Evolutionary conservation across 2,888 invertebrate species (phyloP).

Genomic region (Platycheirus rosarum): DNA sequence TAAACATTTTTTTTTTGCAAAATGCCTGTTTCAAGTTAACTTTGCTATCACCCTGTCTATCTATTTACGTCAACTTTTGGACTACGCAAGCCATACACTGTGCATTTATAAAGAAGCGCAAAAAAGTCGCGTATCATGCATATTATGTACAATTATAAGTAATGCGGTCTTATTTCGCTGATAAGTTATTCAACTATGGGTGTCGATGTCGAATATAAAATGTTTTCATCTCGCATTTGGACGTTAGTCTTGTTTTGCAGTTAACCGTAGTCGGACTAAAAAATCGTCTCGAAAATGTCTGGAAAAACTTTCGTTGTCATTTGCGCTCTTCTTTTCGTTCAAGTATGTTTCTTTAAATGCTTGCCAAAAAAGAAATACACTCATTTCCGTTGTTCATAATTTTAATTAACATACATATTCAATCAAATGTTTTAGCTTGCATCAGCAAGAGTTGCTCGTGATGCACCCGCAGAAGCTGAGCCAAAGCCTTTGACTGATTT

Average conservation of each 20-base stretch:
- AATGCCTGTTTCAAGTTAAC: no score
- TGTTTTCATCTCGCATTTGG: slow-evolving; percentile 48
- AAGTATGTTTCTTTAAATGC: slow-evolving; percentile 38
- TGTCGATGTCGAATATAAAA: slow-evolving; percentile 62
- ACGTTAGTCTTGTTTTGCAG: slow-evolving; percentile 66
- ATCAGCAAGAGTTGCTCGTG: slow-evolving; percentile 59
- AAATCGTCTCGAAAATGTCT: slow-evolving; percentile 52
- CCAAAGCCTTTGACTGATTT: slow-evolving; percentile 31
- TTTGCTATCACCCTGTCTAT: slow-evolving; percentile 41
- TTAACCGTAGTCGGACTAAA: slow-evolving; percentile 54
- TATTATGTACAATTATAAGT: slow-evolving; percentile 39
- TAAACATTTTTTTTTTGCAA: no score
- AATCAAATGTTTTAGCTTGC: slow-evolving; percentile 42
- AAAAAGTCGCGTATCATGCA: slow-evolving; percentile 49
- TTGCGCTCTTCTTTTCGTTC: slow-evolving; percentile 62
- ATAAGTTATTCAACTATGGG: slow-evolving; percentile 62
- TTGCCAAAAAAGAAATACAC: background rate
- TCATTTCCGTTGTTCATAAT: slow-evolving; percentile 4
- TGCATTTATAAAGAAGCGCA: slow-evolving; percentile 14
- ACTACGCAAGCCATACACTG: slow-evolving; percentile 11
- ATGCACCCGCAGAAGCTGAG: slow-evolving; percentile 48
- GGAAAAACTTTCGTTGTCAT: slow-evolving; percentile 56
- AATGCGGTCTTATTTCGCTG: slow-evolving; percentile 57
- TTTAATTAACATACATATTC: slow-evolving; percentile 10
- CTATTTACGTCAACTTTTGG: slow-evolving; percentile 7